These are phyloP conservation scores for Caenorhabditis brenneri DNA, from an alignment of 1,140 invertebrate genomes.

Conservation along the genomic window DNA sequence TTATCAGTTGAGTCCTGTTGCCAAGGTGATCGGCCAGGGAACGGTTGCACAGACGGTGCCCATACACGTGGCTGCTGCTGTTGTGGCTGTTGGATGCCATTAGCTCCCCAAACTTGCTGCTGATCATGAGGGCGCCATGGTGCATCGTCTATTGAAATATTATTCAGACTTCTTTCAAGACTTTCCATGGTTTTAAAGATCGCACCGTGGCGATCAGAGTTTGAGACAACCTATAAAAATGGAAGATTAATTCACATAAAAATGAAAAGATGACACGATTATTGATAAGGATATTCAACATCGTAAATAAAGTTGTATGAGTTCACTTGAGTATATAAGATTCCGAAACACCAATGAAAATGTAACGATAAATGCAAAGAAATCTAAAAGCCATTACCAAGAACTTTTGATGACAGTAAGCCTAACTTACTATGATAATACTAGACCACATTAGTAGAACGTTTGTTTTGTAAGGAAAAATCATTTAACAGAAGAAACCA, in stretches of 20 bases:
- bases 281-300: no score
- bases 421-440: no score
- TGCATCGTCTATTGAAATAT: conserved; percentile 32
- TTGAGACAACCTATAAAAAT: conserved; percentile 7
- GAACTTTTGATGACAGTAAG: no score
- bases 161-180: conserved; percentile 36
- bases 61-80: background rate
- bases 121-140: conserved; percentile 23
- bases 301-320: no score
- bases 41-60: conserved; percentile 2
- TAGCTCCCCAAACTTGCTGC: background rate
- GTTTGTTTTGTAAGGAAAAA: no score
- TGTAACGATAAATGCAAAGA: no score
- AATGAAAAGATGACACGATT: background rate
- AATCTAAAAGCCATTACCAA: no score
- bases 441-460: no score
- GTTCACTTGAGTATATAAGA: no score
- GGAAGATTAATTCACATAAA: background rate
- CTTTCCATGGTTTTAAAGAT: conserved; percentile 14
- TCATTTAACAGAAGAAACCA: no score
- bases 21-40: background rate
- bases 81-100: background rate
- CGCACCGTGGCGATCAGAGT: conserved; percentile 38
- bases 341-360: no score
- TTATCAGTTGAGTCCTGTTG: background rate